A percentile compares a stretch with the other conserved stretches of the same genome.
Evolutionary conservation across 2,888 invertebrate genomes (phyloP).

Genomic region (Drosophila borealis): DNA sequence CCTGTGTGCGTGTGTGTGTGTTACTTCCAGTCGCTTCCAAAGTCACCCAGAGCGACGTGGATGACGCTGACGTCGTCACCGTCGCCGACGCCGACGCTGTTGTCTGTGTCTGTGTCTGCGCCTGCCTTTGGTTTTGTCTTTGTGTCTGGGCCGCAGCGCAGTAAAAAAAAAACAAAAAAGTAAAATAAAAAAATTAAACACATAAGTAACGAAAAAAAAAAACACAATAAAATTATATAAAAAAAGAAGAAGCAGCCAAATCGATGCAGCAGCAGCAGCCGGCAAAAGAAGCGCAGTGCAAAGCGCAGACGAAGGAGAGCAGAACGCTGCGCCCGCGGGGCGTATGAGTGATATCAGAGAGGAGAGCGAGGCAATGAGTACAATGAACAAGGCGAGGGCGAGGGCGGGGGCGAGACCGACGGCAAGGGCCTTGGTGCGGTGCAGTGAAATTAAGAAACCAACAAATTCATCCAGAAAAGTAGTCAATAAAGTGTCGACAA

Average conservation of each 20-base stretch:
- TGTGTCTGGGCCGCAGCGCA: constrained; percentile 81
- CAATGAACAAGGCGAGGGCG: constrained; percentile 34
- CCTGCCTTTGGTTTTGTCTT: constrained; percentile 77
- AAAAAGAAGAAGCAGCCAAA: constrained; percentile 59
- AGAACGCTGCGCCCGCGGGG: constrained; percentile 42
- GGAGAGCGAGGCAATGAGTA: constrained; percentile 30
- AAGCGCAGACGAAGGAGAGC: constrained; percentile 34
- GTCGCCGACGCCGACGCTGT: constrained; percentile 22
- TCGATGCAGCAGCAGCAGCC: constrained; percentile 69
- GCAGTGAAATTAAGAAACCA: constrained; percentile 80
- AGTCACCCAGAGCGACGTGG: constrained; percentile 75
- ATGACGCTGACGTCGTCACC: constrained; percentile 57
- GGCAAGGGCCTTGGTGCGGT: constrained; percentile 55
- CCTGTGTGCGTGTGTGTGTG: constrained; percentile 46
- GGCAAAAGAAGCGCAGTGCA: constrained; percentile 58
- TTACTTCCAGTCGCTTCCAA: constrained; percentile 55
- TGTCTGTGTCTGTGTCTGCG: constrained; percentile 60
- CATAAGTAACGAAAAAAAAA: constrained; percentile 69
- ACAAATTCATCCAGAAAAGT: constrained; percentile 83
- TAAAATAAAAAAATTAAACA: constrained; percentile 69
- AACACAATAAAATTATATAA: constrained; percentile 75
- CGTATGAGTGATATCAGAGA: constrained; percentile 76
- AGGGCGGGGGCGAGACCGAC: neutral
- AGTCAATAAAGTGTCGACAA: constrained; percentile 83
- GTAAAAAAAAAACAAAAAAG: constrained; percentile 31